phyloP scores from a whole-genome alignment of 2,888 invertebrate species.

The Caenorhabditis drosophilae region DNA sequence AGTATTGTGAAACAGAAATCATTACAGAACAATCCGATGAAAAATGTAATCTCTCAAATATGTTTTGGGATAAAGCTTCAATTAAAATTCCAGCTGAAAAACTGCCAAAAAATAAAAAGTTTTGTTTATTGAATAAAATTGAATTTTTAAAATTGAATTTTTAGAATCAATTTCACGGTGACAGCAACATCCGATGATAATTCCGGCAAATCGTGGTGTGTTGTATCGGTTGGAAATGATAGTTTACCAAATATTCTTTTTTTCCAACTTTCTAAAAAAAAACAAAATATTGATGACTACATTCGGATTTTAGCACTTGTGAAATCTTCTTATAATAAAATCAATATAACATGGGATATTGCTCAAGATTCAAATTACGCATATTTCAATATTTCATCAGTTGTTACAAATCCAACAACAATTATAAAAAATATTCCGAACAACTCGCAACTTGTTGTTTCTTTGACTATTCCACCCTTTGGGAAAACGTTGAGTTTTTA shows the following conservation, averaged over 20 bases:
- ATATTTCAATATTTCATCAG: constrained; percentile 29
- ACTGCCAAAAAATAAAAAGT: constrained; percentile 1
- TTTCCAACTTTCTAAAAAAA: constrained; percentile 19
- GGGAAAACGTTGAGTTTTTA: constrained; percentile 15
- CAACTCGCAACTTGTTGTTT: constrained; percentile 31
- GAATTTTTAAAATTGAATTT: constrained; percentile 1
- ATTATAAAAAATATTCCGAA: constrained; percentile 20
- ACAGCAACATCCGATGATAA: constrained; percentile 18
- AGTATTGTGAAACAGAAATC: neutral
- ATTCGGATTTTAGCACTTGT: constrained; percentile 39
- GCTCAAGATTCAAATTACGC: constrained; percentile 24
- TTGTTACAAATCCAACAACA: constrained; percentile 17
- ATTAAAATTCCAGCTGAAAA: constrained; percentile 13
- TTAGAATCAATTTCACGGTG: constrained; percentile 28
- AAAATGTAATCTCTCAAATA: constrained; percentile 8
- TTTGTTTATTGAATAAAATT: too few species aligned
- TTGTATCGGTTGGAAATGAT: constrained; percentile 20
- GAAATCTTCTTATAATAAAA: constrained; percentile 7
- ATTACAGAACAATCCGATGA: constrained; percentile 10
- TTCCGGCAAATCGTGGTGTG: constrained; percentile 23
- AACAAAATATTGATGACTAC: constrained; percentile 33
- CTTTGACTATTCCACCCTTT: constrained; percentile 50
- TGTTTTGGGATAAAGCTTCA: constrained; percentile 2
- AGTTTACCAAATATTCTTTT: constrained; percentile 26
- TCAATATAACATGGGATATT: constrained; percentile 34